Base-by-base conservation (phyloP, 1,140 invertebrate species). In the Drosophila nebulosa region DNA sequence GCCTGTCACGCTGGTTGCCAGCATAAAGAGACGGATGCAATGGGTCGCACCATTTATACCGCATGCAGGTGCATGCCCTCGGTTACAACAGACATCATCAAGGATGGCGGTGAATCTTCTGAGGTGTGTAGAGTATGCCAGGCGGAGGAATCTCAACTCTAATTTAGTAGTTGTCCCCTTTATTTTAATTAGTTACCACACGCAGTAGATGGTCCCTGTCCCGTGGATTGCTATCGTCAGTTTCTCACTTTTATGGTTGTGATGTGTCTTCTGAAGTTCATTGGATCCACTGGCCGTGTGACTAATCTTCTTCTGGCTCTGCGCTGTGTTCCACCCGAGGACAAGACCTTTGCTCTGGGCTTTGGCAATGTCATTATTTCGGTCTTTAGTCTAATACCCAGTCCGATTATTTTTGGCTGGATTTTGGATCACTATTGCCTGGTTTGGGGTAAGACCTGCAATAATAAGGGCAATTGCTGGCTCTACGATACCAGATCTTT, bases 401-500 rank as follows among this genome's bases (percentile, higher is more conserved):
- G 94, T 55, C 95, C 95, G 5, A 95, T 96, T 64, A 90, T 96
- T 7, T 96, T 95, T 78, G 95, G 95, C 59, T 94, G 93, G 74
- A 93, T 96, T 61, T 92, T 95, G 84, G 95, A 95, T 94, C 92
- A 91, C 30, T 93, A 94, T 10, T 96, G 95, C 75, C 72, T 95
- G 4, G 93, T 95, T 1, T 96, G 95, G 95, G 95, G 95, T 3
- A 95, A 94, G 83, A 95, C 95, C 3, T 96, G 95, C 73, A 92
- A 92, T 12, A 94, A 93, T 18, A 95, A 93, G 32, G 95, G 95
- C 18, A 96, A 96, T 75, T 96, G 95, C 84, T 96, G 95, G 95
- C 90, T 95, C 0, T 96, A 95, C 71, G 94, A 95, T 78, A 93
- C 94, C 2, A 92, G 93, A 67, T 91, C 92, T 9, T 86, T 96